Percentiles rank a stretch among this genome's conserved stretches.
These are phyloP conservation scores for Drosophila simulans DNA, from an alignment of 1,140 invertebrate species.

Conservation along the genomic window DNA sequence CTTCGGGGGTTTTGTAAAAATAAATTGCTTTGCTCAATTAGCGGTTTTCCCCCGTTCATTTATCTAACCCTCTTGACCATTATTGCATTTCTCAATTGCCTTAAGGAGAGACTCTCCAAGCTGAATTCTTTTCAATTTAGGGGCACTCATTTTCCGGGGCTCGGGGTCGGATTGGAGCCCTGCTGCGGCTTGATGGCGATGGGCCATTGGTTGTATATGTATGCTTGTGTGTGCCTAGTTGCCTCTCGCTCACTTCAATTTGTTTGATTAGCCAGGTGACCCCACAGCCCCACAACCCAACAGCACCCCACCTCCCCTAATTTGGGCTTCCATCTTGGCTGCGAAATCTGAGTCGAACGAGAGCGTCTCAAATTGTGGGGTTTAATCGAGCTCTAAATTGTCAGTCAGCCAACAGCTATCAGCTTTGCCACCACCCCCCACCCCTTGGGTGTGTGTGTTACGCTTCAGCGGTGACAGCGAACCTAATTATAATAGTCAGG, in stretches of 20 bases:
- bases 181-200: slow-evolving; percentile 32
- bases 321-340: slow-evolving; percentile 9
- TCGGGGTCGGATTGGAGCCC: background rate
- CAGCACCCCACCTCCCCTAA: background rate
- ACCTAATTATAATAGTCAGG: slow-evolving; percentile 75
- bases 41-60: slow-evolving; percentile 42
- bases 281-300: slow-evolving; percentile 8
- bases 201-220: background rate
- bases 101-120: slow-evolving; percentile 37
- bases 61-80: slow-evolving; percentile 32
- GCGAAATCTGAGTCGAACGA: slow-evolving; percentile 57
- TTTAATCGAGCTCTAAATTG: slow-evolving; percentile 81
- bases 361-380: slow-evolving; percentile 63
- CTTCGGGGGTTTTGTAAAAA: slow-evolving; percentile 35
- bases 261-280: slow-evolving; percentile 47
- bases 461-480: slow-evolving; percentile 56
- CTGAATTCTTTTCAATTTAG: slow-evolving; percentile 47
- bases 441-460: slow-evolving; percentile 34
- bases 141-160: slow-evolving; percentile 13
- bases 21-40: slow-evolving; percentile 80
- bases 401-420: slow-evolving; percentile 21
- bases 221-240: background rate
- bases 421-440: background rate
- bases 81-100: slow-evolving; percentile 54
- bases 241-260: background rate